phyloP scores from a whole-genome alignment of 2,888 invertebrate species.

The Gastracanthus pulcherrimus region DNA sequence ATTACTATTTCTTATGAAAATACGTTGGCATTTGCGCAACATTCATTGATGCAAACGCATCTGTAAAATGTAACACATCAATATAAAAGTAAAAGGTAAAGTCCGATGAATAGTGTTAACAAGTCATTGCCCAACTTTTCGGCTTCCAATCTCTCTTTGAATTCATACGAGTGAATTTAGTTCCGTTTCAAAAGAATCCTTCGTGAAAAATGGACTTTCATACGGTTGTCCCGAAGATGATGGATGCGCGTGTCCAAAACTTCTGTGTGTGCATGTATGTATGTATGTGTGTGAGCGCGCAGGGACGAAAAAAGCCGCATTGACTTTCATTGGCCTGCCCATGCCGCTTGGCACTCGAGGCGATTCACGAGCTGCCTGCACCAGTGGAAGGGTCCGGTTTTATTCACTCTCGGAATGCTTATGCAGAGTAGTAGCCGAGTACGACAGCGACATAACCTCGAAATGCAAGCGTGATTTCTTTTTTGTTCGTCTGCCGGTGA shows the following conservation, averaged over 20 bases:
- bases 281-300: background rate
- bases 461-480: constrained; percentile 7
- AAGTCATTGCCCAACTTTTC: constrained; percentile 42
- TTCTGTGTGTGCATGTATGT: background rate
- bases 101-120: constrained; percentile 39
- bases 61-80: too few species aligned
- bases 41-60: too few species aligned
- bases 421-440: constrained; percentile 55
- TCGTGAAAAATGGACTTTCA: constrained; percentile 48
- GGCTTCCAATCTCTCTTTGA: constrained; percentile 6
- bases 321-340: constrained; percentile 54
- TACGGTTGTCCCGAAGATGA: constrained; percentile 52
- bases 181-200: constrained; percentile 30
- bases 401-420: constrained; percentile 53
- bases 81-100: too few species aligned
- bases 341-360: constrained; percentile 30
- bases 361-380: background rate
- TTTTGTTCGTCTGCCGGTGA: constrained; percentile 6
- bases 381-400: background rate
- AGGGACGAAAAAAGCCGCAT: constrained; percentile 30
- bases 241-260: constrained; percentile 29
- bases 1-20: too few species aligned
- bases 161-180: constrained; percentile 24
- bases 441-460: background rate
- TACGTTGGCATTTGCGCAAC: too few species aligned